Evolutionary conservation across 2,113 vertebrate genomes (phyloP).

Genomic region (Cephalopholis sonnerati): DNA sequence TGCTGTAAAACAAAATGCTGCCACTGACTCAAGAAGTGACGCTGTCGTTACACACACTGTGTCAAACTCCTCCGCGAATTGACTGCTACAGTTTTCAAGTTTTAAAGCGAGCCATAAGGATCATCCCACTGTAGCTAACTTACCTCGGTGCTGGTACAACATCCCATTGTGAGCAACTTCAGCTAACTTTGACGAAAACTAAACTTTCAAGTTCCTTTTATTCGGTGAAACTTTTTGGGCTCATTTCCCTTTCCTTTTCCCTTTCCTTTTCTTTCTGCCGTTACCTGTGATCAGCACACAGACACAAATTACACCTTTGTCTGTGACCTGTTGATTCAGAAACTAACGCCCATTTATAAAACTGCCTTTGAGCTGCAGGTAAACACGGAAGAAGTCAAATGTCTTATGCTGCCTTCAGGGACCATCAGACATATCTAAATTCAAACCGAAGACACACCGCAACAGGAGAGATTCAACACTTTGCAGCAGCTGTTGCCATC

Average conservation of each 20-base stretch:
- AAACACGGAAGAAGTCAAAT: constrained; percentile 72
- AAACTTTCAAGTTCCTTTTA: constrained; percentile 16
- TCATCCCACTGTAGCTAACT: neutral
- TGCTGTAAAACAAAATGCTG: constrained; percentile 38
- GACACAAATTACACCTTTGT: neutral
- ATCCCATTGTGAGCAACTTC: constrained; percentile 66
- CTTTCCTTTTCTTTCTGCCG: neutral
- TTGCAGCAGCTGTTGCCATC: too few species aligned
- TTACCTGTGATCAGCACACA: too few species aligned
- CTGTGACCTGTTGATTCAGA: neutral
- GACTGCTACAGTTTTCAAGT: neutral
- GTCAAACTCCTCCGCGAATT: neutral
- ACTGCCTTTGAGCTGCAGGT: constrained; percentile 25
- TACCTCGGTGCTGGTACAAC: constrained; percentile 74
- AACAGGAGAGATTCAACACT: neutral
- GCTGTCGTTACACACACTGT: neutral
- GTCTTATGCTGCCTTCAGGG: constrained; percentile 42
- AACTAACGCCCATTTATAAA: neutral
- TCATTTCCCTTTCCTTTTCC: neutral
- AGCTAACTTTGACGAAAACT: neutral
- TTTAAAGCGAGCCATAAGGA: neutral
- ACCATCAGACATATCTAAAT: neutral
- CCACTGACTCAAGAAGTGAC: constrained; percentile 34
- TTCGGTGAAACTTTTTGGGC: neutral
- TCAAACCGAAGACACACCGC: neutral